These are phyloP conservation scores for Uria aalge DNA, from an alignment of 2,113 vertebrate species.

Conservation along the genomic window DNA sequence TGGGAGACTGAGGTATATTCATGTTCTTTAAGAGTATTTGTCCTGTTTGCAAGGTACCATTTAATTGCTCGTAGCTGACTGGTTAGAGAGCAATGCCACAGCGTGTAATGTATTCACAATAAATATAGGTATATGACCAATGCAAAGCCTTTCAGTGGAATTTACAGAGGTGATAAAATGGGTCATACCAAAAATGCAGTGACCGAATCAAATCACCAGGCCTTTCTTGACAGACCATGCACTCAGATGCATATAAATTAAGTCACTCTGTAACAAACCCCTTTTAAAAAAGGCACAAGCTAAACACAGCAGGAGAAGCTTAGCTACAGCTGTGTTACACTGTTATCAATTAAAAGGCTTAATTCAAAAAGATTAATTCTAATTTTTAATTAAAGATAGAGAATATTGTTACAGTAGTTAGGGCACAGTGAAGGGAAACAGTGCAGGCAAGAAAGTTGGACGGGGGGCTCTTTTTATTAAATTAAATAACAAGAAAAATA, in stretches of 20 bases:
- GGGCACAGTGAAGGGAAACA: background rate
- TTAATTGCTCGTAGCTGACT: background rate
- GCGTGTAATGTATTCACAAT: background rate
- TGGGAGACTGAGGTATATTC: background rate
- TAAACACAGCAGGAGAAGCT: background rate
- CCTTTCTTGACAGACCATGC: background rate
- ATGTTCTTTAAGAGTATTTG: background rate
- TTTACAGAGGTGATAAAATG: conserved; percentile 49
- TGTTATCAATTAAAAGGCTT: background rate
- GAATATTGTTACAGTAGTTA: conserved; percentile 1
- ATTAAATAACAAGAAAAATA: background rate
- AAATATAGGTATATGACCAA: background rate
- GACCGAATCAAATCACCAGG: conserved; percentile 34
- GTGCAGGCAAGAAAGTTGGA: background rate
- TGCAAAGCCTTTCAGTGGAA: background rate
- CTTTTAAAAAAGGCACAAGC: background rate
- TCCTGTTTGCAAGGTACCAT: background rate
- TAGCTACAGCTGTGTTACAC: background rate
- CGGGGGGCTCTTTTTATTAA: background rate
- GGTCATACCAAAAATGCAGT: conserved; percentile 6
- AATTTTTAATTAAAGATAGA: conserved; percentile 51
- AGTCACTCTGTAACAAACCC: background rate
- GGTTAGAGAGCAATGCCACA: background rate
- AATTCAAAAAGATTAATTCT: background rate
- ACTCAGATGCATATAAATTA: background rate